phyloP scores from a whole-genome alignment of 2,797 vertebrate species.

The Sebastes nivosus region DNA sequence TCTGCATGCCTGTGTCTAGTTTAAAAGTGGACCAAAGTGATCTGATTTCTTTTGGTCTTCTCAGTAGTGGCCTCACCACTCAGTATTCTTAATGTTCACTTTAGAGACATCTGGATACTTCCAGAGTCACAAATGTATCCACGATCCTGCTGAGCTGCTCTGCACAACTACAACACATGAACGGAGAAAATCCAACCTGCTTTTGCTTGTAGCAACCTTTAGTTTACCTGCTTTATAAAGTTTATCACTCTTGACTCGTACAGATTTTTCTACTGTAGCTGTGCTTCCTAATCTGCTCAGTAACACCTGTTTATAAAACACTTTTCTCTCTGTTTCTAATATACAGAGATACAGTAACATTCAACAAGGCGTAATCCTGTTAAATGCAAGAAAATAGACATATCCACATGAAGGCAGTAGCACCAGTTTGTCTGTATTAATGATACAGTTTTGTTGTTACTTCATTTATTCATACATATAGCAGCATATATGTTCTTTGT shows the following conservation, averaged over 20 bases:
- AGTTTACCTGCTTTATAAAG: neutral
- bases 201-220: slow-evolving; percentile 17
- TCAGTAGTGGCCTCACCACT: neutral
- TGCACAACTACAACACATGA: neutral
- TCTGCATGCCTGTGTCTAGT: neutral
- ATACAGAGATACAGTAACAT: neutral
- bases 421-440: neutral
- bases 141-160: neutral
- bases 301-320: neutral
- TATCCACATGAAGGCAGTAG: neutral
- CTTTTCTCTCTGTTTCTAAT: neutral
- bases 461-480: neutral
- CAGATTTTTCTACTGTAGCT: slow-evolving; percentile 9
- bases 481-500: neutral
- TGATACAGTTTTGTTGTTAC: neutral
- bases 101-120: slow-evolving; percentile 2
- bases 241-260: neutral
- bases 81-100: neutral
- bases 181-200: neutral
- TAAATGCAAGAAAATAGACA: neutral
- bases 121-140: neutral
- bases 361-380: neutral
- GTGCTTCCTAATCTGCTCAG: slow-evolving; percentile 5
- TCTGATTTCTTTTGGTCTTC: neutral
- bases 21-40: slow-evolving; percentile 26